Percentiles rank a stretch among this genome's conserved stretches.
These are phyloP conservation scores for Coboldia fuscipes DNA, from an alignment of 1,140 invertebrate genomes.

Conservation along the genomic window DNA sequence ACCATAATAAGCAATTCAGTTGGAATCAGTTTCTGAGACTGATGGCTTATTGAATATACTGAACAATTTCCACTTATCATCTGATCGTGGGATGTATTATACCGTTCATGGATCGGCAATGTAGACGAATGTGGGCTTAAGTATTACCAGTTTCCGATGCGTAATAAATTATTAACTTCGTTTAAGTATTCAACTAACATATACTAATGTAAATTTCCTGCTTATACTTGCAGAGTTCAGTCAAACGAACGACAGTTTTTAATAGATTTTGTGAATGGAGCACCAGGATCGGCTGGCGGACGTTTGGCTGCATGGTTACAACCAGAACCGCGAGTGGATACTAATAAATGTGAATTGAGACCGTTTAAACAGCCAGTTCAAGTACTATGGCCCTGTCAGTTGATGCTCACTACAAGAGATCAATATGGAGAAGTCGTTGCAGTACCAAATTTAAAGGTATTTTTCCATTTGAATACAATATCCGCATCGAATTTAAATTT, in stretches of 20 bases:
- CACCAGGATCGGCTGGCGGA: slow-evolving; percentile 71
- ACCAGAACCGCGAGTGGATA: slow-evolving; percentile 79
- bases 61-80: no score
- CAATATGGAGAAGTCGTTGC: slow-evolving; percentile 79
- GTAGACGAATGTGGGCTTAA: no score
- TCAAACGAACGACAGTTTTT: slow-evolving; percentile 88
- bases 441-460: slow-evolving; percentile 65
- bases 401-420: slow-evolving; percentile 72
- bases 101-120: no score
- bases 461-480: slow-evolving; percentile 2
- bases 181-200: neutral
- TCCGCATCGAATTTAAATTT: neutral
- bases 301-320: slow-evolving; percentile 85
- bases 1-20: no score
- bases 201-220: neutral
- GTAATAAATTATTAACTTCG: no score
- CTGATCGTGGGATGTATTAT: no score
- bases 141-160: no score
- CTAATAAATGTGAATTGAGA: slow-evolving; percentile 56
- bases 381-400: slow-evolving; percentile 58
- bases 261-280: slow-evolving; percentile 74
- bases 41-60: no score
- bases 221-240: slow-evolving; percentile 33
- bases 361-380: slow-evolving; percentile 53
- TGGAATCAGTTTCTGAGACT: no score